These are phyloP conservation scores for Drosophila nebulosa DNA, from an alignment of 1,140 invertebrate species.

Conservation along the genomic window DNA sequence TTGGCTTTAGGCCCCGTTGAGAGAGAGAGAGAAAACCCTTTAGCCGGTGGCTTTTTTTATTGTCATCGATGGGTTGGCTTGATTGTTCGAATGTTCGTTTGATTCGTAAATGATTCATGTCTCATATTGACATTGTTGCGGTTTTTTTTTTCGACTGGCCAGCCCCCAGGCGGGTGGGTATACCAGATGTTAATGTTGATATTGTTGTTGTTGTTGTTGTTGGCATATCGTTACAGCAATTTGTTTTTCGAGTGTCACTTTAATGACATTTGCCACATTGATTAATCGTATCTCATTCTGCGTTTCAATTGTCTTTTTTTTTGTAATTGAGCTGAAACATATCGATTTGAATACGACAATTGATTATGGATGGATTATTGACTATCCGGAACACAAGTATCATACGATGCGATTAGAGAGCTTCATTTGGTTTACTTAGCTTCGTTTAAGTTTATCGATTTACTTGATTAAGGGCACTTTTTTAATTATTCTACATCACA, in stretches of 20 bases:
- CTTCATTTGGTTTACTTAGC: background rate
- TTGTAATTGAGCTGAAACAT: background rate
- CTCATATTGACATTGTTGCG: conserved; percentile 14
- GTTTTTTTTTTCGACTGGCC: conserved; percentile 16
- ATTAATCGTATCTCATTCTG: conserved; percentile 35
- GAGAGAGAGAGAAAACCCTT: background rate
- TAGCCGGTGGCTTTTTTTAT: background rate
- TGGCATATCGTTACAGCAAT: conserved; percentile 11
- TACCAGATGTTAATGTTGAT: background rate
- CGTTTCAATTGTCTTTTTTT: background rate
- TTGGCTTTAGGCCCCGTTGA: background rate
- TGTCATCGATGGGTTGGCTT: background rate
- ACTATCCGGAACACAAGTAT: too few relatives aligned
- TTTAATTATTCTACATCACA: too few relatives aligned
- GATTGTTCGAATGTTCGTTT: background rate
- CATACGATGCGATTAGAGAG: background rate
- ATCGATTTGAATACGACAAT: background rate
- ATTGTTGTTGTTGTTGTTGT: background rate
- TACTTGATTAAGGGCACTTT: too few relatives aligned
- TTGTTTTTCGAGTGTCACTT: conserved; percentile 49
- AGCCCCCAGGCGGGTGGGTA: background rate
- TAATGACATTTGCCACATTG: conserved; percentile 48
- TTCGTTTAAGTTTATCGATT: too few relatives aligned
- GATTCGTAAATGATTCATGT: conserved; percentile 5
- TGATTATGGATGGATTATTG: background rate